These are phyloP conservation scores for Malacoraja senta DNA, from an alignment of 2,797 vertebrate genomes.

Conservation along the genomic window DNA sequence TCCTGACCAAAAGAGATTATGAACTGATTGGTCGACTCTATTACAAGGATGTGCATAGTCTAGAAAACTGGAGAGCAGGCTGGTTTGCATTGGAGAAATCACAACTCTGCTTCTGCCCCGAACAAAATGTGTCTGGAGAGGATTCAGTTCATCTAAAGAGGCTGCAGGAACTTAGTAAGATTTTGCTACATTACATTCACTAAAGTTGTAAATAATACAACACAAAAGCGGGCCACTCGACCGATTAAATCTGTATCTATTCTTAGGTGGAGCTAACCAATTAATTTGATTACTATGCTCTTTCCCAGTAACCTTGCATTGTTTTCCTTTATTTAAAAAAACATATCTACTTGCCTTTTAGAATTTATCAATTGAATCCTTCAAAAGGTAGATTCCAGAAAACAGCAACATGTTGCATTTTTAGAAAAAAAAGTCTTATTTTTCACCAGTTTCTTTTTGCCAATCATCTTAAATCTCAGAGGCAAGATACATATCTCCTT, in stretches of 20 bases:
- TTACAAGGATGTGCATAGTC: slow-evolving; percentile 86
- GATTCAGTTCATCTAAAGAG: slow-evolving; percentile 76
- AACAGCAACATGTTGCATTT: not conserved
- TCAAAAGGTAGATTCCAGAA: not conserved
- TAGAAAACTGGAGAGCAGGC: slow-evolving; percentile 82
- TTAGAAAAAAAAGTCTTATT: not conserved
- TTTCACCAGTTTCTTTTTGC: not conserved
- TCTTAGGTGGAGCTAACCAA: too few relatives aligned
- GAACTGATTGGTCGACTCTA: slow-evolving; percentile 80
- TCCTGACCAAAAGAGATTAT: slow-evolving; percentile 65
- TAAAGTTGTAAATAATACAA: not conserved
- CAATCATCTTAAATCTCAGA: not conserved
- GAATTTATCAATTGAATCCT: not conserved
- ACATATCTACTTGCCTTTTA: not conserved
- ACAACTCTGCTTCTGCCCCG: slow-evolving; percentile 70
- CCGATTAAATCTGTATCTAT: not conserved
- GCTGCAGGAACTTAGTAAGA: slow-evolving; percentile 94
- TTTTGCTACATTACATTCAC: not conserved
- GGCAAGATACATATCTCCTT: not conserved
- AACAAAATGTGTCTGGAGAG: slow-evolving; percentile 59
- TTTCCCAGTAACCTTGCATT: not conserved
- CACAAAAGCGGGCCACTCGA: not conserved
- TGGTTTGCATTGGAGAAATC: slow-evolving; percentile 84
- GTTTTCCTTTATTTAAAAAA: not conserved
- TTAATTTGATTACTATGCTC: not conserved